Evolutionary conservation across 2,888 invertebrate species (phyloP).

Genomic region (Nomada hirtipes): DNA sequence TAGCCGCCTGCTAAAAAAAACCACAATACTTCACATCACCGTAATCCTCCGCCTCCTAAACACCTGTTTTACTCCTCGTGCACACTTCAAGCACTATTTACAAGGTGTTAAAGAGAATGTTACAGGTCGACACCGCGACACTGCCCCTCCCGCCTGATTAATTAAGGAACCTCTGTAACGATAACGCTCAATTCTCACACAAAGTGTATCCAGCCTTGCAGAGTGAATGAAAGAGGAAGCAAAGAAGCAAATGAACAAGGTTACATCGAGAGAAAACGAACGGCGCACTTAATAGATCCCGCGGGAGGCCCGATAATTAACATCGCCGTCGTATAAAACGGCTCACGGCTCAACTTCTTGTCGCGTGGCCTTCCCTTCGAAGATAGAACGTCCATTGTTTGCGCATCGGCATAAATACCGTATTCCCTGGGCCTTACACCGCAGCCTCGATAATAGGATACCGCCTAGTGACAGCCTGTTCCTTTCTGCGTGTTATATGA

Average conservation of each 20-base stretch:
- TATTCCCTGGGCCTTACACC: slow-evolving; percentile 53
- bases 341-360: slow-evolving; percentile 55
- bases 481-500: slow-evolving; percentile 55
- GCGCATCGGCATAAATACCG: slow-evolving; percentile 62
- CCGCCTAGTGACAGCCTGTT: slow-evolving; percentile 58
- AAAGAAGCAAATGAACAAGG: not conserved
- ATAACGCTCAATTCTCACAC: slow-evolving; percentile 18
- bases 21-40: slow-evolving; percentile 15
- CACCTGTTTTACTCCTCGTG: not conserved
- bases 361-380: slow-evolving; percentile 62
- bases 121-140: slow-evolving; percentile 25
- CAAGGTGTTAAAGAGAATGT: slow-evolving; percentile 43
- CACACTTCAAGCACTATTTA: not conserved
- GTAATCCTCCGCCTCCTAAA: too few relatives aligned
- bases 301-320: slow-evolving; percentile 67
- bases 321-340: slow-evolving; percentile 63
- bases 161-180: slow-evolving; percentile 49
- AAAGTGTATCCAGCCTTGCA: not conserved
- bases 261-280: slow-evolving; percentile 16
- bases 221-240: slow-evolving; percentile 5
- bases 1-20: not conserved
- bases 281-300: slow-evolving; percentile 66
- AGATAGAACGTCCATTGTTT: slow-evolving; percentile 62
- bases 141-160: slow-evolving; percentile 44
- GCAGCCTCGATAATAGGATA: slow-evolving; percentile 56